Evolutionary conservation across 2,113 vertebrate species (phyloP).

Genomic region (Aphelocoma coerulescens): DNA sequence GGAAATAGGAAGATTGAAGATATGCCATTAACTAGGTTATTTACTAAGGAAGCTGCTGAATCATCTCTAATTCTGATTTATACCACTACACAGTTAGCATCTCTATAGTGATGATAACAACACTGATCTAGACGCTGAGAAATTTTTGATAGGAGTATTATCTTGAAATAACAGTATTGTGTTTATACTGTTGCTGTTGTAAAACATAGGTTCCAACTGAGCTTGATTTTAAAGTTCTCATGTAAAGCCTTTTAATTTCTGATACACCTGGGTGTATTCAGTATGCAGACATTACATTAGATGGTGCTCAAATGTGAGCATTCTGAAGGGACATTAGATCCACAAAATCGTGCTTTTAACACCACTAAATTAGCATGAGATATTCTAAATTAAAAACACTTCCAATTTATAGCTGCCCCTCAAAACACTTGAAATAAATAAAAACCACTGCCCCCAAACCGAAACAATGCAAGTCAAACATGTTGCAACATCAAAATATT

Average conservation of each 20-base stretch:
- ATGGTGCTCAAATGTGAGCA: not conserved
- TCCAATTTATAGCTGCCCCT: not conserved
- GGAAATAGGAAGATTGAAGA: not conserved
- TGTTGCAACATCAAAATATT: not conserved
- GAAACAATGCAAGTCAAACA: not conserved
- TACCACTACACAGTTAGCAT: not conserved
- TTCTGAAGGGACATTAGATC: not conserved
- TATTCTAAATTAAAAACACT: not conserved
- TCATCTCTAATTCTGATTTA: not conserved
- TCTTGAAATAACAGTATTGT: not conserved
- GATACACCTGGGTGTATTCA: not conserved
- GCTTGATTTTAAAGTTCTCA: not conserved
- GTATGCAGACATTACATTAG: not conserved
- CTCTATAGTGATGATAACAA: not conserved
- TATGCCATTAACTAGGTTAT: not conserved
- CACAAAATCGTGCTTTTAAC: not conserved
- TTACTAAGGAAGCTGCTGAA: not conserved
- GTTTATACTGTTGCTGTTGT: not conserved
- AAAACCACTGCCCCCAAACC: not conserved
- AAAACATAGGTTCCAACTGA: not conserved
- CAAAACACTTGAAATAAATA: not conserved
- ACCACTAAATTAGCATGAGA: not conserved
- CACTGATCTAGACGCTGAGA: not conserved
- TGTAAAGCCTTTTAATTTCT: not conserved
- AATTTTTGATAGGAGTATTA: not conserved